Evolutionary conservation across 1,140 invertebrate genomes (phyloP).

Genomic region (Nylanderia fulva): DNA sequence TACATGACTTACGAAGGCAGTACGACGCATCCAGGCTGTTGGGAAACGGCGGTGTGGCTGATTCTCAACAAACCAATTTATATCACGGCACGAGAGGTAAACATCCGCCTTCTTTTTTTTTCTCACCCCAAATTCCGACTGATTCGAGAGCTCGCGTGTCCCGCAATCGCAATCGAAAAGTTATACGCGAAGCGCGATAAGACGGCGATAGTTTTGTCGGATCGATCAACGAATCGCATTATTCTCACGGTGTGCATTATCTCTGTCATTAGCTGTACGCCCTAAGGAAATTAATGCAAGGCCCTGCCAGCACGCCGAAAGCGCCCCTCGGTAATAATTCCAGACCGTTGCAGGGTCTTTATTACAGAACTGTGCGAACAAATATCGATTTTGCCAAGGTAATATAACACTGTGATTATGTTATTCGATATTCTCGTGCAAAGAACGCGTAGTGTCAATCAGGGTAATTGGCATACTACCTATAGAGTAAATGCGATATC

Average conservation of each 20-base stretch:
- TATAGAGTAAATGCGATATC: not conserved
- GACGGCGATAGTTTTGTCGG: slow-evolving; percentile 12
- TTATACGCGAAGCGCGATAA: not conserved
- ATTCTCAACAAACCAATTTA: slow-evolving; percentile 98
- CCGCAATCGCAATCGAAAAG: slow-evolving; percentile 13
- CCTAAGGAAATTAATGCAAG: slow-evolving; percentile 94
- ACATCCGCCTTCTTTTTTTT: slow-evolving; percentile 64
- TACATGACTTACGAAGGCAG: slow-evolving; percentile 99
- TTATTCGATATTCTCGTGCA: slow-evolving; percentile 22
- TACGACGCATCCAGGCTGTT: slow-evolving; percentile 97
- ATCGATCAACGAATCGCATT: slow-evolving; percentile 6
- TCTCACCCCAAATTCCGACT: not conserved
- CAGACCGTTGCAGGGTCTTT: slow-evolving; percentile 94
- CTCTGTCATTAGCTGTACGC: slow-evolving; percentile 91
- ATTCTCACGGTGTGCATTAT: slow-evolving; percentile 26
- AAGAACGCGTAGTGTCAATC: slow-evolving; percentile 38
- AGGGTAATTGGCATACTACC: not conserved
- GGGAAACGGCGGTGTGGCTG: slow-evolving; percentile 97
- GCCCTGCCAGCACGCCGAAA: slow-evolving; percentile 93
- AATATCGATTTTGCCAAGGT: slow-evolving; percentile 98
- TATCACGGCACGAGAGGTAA: slow-evolving; percentile 95
- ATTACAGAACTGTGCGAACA: slow-evolving; percentile 96
- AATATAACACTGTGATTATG: slow-evolving; percentile 71
- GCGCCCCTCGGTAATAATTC: slow-evolving; percentile 97
- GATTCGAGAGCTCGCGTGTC: slow-evolving; percentile 12